Base-by-base conservation (phyloP, 2,797 vertebrate species). In the Enteromius paludinosus region DNA sequence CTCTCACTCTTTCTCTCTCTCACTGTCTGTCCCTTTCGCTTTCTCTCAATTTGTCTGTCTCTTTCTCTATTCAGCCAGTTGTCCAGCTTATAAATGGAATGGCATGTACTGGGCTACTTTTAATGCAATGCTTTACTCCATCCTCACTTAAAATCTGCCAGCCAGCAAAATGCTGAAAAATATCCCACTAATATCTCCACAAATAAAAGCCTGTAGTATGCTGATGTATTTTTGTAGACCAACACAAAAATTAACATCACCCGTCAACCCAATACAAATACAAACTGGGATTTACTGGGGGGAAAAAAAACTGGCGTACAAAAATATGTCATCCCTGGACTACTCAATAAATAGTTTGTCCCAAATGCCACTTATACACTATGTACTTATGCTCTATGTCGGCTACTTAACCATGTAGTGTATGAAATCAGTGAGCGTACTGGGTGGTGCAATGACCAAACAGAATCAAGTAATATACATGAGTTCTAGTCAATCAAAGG, bases 81-180 rank as follows among this genome's bases (percentile, higher is more conserved):
- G 81, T 64, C 30, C 35, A 28, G 88, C 83, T 79, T 91, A 61
- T 61, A 91, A 92, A 92, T 92, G 91, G 87, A 86, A 86, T 88
- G 87, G 81, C 84, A 71, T 88, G 88, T 88, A 86, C 86, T 47
- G 87, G 88, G 83, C 86, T 85, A 74, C 84, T 87, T 85, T 89
- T 92, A 92, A 91, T 92, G 89, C 89, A 89, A 74, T 85, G 62
- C 74, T 87, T 76, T 78, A 72, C 68, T 81, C 78, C 72, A 81
- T 81, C 11, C 23, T 76, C 30, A 76, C 85, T 86, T 84, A 72
- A 87, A 91, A 90, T 85, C 84, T 69, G 88, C 56, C 87, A 88
- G 89, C 90, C 91, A 92, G 90, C 92, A 49, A 91, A 83, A 79
- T 84, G 79, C 85, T 81, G 84, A 92, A 90, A 90, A 20, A 59